These are phyloP conservation scores for Chiroxiphia lanceolata DNA, from an alignment of 2,797 vertebrate species.

Conservation along the genomic window DNA sequence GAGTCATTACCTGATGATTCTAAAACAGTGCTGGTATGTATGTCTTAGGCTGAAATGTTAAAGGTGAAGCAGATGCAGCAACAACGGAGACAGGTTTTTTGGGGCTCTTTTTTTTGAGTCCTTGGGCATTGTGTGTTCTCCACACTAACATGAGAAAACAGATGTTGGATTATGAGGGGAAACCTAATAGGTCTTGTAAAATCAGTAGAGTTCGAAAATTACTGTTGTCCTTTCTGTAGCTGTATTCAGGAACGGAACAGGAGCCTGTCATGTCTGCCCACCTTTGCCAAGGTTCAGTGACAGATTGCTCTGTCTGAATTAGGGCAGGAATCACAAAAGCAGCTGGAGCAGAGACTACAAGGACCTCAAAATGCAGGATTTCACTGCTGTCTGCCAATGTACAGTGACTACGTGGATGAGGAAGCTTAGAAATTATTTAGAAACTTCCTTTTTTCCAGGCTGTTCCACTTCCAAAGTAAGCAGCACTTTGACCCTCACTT, in stretches of 20 bases:
- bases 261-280: neutral
- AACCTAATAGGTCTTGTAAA: neutral
- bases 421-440: neutral
- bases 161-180: neutral
- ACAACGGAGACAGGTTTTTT: neutral
- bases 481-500: neutral
- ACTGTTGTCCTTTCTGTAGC: neutral
- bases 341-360: neutral
- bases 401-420: accelerated
- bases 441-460: neutral
- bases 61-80: neutral
- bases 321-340: neutral
- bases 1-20: neutral
- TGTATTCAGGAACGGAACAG: neutral
- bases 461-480: neutral
- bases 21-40: accelerated
- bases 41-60: neutral
- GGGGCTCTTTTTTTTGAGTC: accelerated
- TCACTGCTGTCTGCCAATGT: neutral
- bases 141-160: neutral
- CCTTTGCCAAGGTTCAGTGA: neutral
- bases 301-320: neutral
- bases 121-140: neutral
- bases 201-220: neutral
- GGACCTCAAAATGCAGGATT: neutral